Evolutionary conservation across 2,888 invertebrate species (phyloP), one percentile per base, ranked within the genome.

Genomic region (Nebria salina): DNA sequence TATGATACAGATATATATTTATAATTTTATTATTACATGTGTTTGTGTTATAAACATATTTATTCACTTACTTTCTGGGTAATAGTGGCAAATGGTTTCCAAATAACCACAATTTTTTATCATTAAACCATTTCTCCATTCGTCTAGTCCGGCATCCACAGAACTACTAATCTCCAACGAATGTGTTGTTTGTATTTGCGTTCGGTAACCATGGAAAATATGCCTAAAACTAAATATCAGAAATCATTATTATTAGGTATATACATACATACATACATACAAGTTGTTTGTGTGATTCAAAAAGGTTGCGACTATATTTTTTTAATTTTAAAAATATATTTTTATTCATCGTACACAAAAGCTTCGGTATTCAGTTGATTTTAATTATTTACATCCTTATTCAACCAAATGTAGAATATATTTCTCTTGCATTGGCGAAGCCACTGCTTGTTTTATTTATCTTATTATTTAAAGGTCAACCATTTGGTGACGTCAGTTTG

Each of bases 51-150:
- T 0, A 41, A 75, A 64, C 68, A 41, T 72, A 66, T 34, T 34
- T 34, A 34, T 34, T 76, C 83, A 86, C 89, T 89, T 90, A 96
- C 96, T 95, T 94, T 89, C 96, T 93, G 84, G 95, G 95, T 87
- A 96, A 89, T 86, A 96, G 91, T 87, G 96, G 96, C 89, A 96
- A 92, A 90, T 95, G 95, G 92, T 95, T 95, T 89, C 96, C 96
- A 90, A 96, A 95, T 90, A 96, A 93, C 96, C 96, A 96, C 89
- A 96, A 91, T 91, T 95, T 95, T 90, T 95, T 95, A 91, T 96
- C 96, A 91, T 94, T 95, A 90, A 96, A 94, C 96, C 96, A 96
- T 96, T 94, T 95, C 94, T 96, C 96, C 96, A 96, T 96, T 85
- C 87, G 34, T 34, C 34, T 34, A 34, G 34, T 34, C 34, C 34